Evolutionary conservation across 2,113 vertebrate genomes (phyloP).

Genomic region (Muntiacus muntjak): DNA sequence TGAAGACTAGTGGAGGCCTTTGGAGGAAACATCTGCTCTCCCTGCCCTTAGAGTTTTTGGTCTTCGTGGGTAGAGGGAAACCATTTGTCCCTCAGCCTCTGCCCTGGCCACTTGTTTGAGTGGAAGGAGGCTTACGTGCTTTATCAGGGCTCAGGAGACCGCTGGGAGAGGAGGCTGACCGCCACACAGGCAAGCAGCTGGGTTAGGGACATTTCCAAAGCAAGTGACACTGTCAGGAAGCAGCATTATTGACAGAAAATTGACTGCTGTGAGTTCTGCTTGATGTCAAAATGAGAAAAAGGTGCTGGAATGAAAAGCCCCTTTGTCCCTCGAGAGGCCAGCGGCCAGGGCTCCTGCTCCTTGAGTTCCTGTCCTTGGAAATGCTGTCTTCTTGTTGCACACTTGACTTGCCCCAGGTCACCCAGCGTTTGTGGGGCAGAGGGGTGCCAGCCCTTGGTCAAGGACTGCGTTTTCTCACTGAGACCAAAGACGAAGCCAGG

Average conservation of each 20-base stretch:
- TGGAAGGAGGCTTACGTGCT: accelerated
- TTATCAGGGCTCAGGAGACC: neutral
- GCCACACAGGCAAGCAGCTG: neutral
- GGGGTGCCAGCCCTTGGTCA: accelerated
- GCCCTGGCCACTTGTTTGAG: accelerated
- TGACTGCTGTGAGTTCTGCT: neutral
- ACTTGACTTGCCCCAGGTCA: neutral
- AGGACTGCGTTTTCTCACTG: neutral
- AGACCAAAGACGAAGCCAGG: neutral
- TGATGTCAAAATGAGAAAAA: neutral
- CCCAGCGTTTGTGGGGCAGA: neutral
- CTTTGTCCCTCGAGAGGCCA: neutral
- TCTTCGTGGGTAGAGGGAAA: neutral
- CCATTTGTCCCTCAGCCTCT: accelerated
- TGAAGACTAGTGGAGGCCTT: neutral
- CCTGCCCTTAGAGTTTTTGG: neutral
- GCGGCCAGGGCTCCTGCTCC: neutral
- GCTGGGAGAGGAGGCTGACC: accelerated
- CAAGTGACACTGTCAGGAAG: neutral
- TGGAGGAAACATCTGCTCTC: neutral
- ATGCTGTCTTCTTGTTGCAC: accelerated
- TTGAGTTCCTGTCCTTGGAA: no score
- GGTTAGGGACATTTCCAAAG: neutral
- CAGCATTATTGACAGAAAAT: neutral
- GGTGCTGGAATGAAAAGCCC: neutral